These are phyloP conservation scores for Acanthacorydalis orientalis DNA, from an alignment of 2,888 invertebrate species.

Conservation along the genomic window DNA sequence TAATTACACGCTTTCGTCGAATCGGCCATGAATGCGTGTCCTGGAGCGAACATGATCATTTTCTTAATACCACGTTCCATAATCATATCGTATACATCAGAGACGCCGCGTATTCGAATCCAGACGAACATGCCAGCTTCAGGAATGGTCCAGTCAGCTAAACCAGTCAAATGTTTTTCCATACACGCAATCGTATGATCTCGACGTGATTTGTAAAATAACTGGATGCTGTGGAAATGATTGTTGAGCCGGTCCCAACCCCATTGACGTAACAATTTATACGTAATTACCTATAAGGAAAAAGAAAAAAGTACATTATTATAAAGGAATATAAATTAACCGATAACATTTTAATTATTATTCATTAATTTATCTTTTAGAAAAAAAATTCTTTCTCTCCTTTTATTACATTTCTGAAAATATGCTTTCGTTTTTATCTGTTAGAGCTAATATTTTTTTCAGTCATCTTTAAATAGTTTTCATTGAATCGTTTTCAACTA, in stretches of 20 bases:
- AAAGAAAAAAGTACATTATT: too few species aligned
- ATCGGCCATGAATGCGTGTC: constrained; percentile 54
- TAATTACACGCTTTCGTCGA: constrained; percentile 42
- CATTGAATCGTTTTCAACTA: too few species aligned
- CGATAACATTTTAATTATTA: not conserved
- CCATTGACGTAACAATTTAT: constrained; percentile 38
- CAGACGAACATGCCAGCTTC: constrained; percentile 65
- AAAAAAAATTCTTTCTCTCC: not conserved
- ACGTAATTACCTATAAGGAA: constrained; percentile 34
- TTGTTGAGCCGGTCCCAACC: constrained; percentile 38
- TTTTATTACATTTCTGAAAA: too few species aligned
- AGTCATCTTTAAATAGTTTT: too few species aligned
- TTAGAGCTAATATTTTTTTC: too few species aligned
- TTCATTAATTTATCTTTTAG: not conserved
- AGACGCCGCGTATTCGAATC: constrained; percentile 47
- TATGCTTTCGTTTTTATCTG: too few species aligned
- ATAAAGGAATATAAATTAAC: not conserved
- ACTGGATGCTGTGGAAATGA: constrained; percentile 38
- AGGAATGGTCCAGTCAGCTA: constrained; percentile 50
- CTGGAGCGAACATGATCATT: constrained; percentile 55
- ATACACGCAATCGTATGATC: constrained; percentile 42
- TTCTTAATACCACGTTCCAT: constrained; percentile 47
- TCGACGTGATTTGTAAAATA: constrained; percentile 44
- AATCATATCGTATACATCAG: constrained; percentile 58
- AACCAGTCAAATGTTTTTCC: constrained; percentile 37